Base-by-base conservation (phyloP, 2,888 invertebrate genomes). In the Lasiommata megera region DNA sequence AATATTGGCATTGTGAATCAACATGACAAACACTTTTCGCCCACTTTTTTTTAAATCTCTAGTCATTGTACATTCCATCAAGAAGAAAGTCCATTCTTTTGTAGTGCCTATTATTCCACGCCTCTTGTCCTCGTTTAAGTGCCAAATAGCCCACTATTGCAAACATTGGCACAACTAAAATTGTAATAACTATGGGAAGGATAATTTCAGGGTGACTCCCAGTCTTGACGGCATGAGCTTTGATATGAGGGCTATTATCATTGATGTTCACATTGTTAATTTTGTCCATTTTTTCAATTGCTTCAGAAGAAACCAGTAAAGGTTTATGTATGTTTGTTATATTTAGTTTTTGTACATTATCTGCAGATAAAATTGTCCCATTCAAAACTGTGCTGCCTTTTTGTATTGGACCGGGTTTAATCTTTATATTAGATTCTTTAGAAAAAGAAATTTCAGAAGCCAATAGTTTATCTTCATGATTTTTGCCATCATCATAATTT, bases 21-120 rank as follows among this genome's bases (percentile, higher is more conserved):
- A 23, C 23, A 5, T 23, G 3, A 23, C 23, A 23, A 3, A 3
- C 5, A 23, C 23, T n/a, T 43, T 43, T 43, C 41, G 18, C 6
- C n/a, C 11, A 43, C 11, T 12, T 12, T 12, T 23, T 41, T 6
- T n/a, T 5, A 9, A n/a, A n/a, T n/a, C n/a, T n/a, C 75, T 82
- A 96, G 76, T 96, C 96, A 85, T 96, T 96, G 75, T 97, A 97
- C 95, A 97, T 96, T 70, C 96, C 97, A 82, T 97, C 96, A 56
- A 97, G 94, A 11, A 97, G 92, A 75, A 96, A 96, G 82, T 97
- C 96, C 96, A 97, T 96, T 76, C 96, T 92, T 63, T 95, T 93
- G 73, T 97, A 97, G 80, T 97, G 96, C 67, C 96, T 92, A 66
- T 96, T 95, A 69, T 94, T 94, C 96, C 96, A 96, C 76, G 95